phyloP scores from a whole-genome alignment of 2,797 vertebrate species.

The Ataeniobius toweri region DNA sequence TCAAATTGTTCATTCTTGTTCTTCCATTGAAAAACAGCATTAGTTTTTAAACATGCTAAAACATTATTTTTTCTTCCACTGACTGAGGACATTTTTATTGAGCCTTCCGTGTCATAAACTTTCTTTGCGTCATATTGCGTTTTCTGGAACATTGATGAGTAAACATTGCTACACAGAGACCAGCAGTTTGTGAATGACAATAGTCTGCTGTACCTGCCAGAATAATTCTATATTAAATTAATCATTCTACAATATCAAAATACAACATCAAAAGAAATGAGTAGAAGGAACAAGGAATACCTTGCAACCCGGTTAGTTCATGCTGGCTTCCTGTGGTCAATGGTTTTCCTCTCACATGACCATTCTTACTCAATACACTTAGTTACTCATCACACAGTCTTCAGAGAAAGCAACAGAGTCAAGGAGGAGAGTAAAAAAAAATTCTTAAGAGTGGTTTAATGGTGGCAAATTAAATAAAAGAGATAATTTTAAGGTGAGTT shows the following conservation, averaged over 20 bases:
- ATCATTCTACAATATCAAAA: neutral
- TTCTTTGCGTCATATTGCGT: neutral
- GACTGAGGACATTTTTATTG: neutral
- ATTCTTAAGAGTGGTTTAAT: neutral
- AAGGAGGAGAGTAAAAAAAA: neutral
- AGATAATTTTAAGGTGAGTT: slow-evolving; percentile 41
- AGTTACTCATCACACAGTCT: neutral
- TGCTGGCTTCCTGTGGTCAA: slow-evolving; percentile 27
- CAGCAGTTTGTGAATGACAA: neutral
- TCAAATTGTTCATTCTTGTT: neutral
- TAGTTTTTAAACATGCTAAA: slow-evolving; percentile 8
- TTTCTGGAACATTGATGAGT: neutral
- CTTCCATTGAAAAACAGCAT: neutral
- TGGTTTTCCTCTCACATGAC: slow-evolving; percentile 48
- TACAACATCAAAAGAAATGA: neutral
- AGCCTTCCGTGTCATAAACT: neutral
- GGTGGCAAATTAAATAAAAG: neutral
- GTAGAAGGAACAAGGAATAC: neutral
- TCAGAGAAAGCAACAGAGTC: neutral
- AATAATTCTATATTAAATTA: neutral
- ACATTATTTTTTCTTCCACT: neutral
- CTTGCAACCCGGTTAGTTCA: neutral
- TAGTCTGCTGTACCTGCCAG: neutral
- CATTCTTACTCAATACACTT: slow-evolving; percentile 32
- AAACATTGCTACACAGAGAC: neutral